A percentile compares a stretch with the other conserved stretches of the same genome.
phyloP scores from a whole-genome alignment of 2,797 vertebrate genomes.

The Lates japonicus region DNA sequence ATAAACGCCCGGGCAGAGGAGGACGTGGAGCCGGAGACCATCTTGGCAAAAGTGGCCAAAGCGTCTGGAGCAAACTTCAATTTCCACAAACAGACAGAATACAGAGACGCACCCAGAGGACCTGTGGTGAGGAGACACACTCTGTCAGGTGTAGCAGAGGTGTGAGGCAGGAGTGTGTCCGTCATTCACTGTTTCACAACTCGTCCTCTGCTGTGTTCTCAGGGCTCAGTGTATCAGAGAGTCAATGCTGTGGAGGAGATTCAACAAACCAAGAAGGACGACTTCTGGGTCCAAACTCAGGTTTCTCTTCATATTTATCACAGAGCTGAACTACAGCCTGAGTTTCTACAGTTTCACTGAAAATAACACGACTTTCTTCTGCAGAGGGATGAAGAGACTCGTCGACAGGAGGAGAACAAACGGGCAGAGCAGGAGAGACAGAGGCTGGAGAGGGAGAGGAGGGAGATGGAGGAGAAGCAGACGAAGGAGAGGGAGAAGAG shows the following conservation, averaged over 20 bases:
- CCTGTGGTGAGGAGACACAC: conserved; percentile 88
- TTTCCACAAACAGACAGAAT: conserved; percentile 85
- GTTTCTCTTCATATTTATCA: conserved; percentile 69
- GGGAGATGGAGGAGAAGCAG: conserved; percentile 86
- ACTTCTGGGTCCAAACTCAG: conserved; percentile 93
- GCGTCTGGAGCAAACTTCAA: conserved; percentile 92
- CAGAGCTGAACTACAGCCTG: too few relatives aligned
- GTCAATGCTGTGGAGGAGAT: conserved; percentile 91
- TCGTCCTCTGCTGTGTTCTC: neutral
- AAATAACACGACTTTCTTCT: neutral
- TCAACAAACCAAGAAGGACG: conserved; percentile 89
- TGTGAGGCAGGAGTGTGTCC: neutral
- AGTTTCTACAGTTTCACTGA: neutral
- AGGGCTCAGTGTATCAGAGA: conserved; percentile 94
- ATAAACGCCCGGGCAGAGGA: conserved; percentile 93
- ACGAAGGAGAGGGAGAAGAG: conserved; percentile 82
- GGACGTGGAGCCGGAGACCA: conserved; percentile 91
- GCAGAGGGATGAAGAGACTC: conserved; percentile 90
- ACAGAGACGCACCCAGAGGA: conserved; percentile 85
- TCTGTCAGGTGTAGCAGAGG: neutral
- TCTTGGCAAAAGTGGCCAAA: conserved; percentile 93
- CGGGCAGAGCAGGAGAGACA: conserved; percentile 80
- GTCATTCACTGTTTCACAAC: neutral
- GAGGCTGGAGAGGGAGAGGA: conserved; percentile 84
- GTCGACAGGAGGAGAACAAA: conserved; percentile 84